A percentile compares a stretch with the other conserved stretches of the same genome.
Conservation (phyloP, 2,888 invertebrate genomes). For the Lissocephala sabroskyi region DNA sequence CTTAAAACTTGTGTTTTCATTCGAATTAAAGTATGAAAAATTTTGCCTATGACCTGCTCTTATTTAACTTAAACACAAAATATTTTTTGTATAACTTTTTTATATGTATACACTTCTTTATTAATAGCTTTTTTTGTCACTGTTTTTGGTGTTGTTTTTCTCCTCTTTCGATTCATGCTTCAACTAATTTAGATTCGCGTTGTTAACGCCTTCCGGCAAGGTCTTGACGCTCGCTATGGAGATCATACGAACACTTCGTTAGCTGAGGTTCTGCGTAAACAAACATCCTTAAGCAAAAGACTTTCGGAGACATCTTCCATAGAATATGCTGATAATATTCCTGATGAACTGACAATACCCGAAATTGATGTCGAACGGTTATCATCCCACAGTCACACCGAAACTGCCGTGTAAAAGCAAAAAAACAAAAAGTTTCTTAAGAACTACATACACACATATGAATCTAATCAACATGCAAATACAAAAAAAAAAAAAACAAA, state of each 20-base stretch:
- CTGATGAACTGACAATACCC: constrained; percentile 89
- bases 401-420: constrained; percentile 86
- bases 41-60: too few species aligned
- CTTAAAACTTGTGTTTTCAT: too few species aligned
- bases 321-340: constrained; percentile 91
- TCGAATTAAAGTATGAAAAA: too few species aligned
- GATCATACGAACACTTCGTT: constrained; percentile 93
- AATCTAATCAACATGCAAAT: constrained; percentile 4
- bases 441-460: constrained; percentile 2
- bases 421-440: too few species aligned
- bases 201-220: constrained; percentile 99
- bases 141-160: constrained; percentile 44
- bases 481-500: neutral
- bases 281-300: constrained; percentile 92
- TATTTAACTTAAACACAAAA: too few species aligned
- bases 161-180: constrained; percentile 68
- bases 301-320: constrained; percentile 93
- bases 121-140: constrained; percentile 42
- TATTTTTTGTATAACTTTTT: too few species aligned
- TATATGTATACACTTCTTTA: too few species aligned
- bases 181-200: constrained; percentile 99
- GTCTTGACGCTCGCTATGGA: constrained; percentile 95
- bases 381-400: constrained; percentile 94
- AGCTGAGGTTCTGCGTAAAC: constrained; percentile 94
- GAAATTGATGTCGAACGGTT: constrained; percentile 94